Base-by-base conservation (phyloP, 92 coral and sea anemone species). In the Diadumene lineata region DNA sequence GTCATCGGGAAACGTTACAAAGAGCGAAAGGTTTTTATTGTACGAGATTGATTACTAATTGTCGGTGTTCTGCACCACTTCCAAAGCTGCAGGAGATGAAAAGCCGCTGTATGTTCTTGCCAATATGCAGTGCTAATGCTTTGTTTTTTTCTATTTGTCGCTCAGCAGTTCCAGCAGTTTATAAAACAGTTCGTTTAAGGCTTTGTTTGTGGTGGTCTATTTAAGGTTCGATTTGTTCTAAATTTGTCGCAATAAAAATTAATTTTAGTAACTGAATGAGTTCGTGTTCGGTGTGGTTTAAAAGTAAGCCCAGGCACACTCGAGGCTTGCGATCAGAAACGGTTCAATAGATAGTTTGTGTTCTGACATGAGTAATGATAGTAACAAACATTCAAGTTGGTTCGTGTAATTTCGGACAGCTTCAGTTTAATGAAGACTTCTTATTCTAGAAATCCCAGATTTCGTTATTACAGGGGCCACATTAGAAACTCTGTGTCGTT, bases 151-250 rank as follows among this genome's bases (percentile, higher is more conserved):
- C 17, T 62, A n/a, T 62, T 62, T 62, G 31, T 2, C 58, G 38
- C 65, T 7, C 43, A 62, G 68, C 18, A 4, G 21, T 62, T 62
- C 68, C n/a, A 1, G 38, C 34, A 62, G 68, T 30, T 62, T 28
- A 62, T 62, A 21, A 62, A 62, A 62, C 43, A 28, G n/a, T 62
- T 62, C 43, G 31, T 62, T 62, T 11, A 58, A 17, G 64, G 4
- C 17, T 30, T 62, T 30, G 9, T 0, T 30, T 28, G 4, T 28
- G 43, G 38, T 62, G 43, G 38, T 62, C 68, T 62, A 62, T 62
- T 62, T 62, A 23, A 58, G 22, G 64, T 1, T 29, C 7, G 13
- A 6, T 58, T 16, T 0, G 2, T 28, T 15, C 43, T 28, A 62
- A 62, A 2, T 62, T 62, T 27, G 68, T 4, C 27, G 1, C 34